Conservation (phyloP, 2,113 vertebrate genomes). For the Syngnathus scovelli region DNA sequence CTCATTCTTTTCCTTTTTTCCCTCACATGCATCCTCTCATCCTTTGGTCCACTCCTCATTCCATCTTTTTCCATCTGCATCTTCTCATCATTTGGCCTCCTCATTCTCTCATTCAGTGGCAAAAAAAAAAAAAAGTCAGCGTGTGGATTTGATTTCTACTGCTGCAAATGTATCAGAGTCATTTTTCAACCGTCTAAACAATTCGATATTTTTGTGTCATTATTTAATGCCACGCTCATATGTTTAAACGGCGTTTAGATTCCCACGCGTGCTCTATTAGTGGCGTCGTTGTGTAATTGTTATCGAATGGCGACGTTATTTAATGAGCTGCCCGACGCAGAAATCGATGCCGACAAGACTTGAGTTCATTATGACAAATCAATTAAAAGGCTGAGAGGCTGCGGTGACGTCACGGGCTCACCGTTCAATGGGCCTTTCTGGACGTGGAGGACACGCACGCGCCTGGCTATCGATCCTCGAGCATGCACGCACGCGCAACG, state of each 20-base stretch:
- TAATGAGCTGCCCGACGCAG: slow-evolving; percentile 58
- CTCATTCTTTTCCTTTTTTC: neutral
- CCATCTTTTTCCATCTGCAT: too few species aligned
- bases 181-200: neutral
- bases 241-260: neutral
- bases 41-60: too few species aligned
- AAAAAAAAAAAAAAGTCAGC: neutral
- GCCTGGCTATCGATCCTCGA: neutral
- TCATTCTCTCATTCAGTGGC: neutral
- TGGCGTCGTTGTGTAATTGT: slow-evolving; percentile 50
- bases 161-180: neutral
- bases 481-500: neutral
- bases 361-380: slow-evolving; percentile 75
- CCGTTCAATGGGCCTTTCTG: neutral
- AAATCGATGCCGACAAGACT: slow-evolving; percentile 66
- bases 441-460: neutral
- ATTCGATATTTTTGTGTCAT: neutral
- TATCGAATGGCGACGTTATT: slow-evolving; percentile 56
- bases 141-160: neutral
- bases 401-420: neutral
- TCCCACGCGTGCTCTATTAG: slow-evolving; percentile 35
- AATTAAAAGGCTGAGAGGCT: slow-evolving; percentile 53
- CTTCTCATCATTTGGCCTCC: too few species aligned
- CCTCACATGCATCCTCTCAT: neutral
- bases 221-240: neutral